Conservation (phyloP, 2,113 vertebrate species). For the Melanotaenia duboulayi region DNA sequence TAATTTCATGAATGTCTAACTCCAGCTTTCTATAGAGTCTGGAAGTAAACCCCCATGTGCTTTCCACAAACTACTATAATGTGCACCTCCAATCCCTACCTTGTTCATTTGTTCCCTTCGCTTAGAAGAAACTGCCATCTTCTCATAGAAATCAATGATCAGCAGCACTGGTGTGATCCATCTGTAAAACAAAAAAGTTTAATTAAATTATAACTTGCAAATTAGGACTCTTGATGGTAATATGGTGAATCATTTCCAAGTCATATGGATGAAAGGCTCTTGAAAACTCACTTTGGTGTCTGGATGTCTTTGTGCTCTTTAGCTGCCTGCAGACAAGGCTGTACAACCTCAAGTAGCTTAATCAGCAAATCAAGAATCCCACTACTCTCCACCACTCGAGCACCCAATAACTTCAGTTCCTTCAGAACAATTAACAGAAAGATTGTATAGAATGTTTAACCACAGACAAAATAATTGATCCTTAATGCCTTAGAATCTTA, state of each 20-base stretch:
- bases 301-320: constrained; percentile 95
- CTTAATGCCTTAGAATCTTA: not conserved
- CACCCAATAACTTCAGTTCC: constrained; percentile 93
- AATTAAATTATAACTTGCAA: not conserved
- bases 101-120: constrained; percentile 95
- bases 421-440: constrained; percentile 50
- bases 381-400: constrained; percentile 91
- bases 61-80: not conserved
- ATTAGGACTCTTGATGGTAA: not conserved
- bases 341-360: constrained; percentile 93
- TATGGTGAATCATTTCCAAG: not conserved
- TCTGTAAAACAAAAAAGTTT: constrained; percentile 67
- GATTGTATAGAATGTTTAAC: not conserved
- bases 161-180: constrained; percentile 95
- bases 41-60: not conserved
- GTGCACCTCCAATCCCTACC: constrained; percentile 67
- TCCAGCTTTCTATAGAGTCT: not conserved
- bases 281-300: constrained; percentile 90
- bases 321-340: constrained; percentile 92
- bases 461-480: not conserved
- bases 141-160: constrained; percentile 95
- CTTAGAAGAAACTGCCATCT: constrained; percentile 93
- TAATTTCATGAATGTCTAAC: not conserved
- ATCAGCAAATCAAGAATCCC: constrained; percentile 92
- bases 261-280: not conserved